These are phyloP conservation scores for Lacanobia wlatinum DNA, from an alignment of 2,888 invertebrate genomes.

Conservation along the genomic window DNA sequence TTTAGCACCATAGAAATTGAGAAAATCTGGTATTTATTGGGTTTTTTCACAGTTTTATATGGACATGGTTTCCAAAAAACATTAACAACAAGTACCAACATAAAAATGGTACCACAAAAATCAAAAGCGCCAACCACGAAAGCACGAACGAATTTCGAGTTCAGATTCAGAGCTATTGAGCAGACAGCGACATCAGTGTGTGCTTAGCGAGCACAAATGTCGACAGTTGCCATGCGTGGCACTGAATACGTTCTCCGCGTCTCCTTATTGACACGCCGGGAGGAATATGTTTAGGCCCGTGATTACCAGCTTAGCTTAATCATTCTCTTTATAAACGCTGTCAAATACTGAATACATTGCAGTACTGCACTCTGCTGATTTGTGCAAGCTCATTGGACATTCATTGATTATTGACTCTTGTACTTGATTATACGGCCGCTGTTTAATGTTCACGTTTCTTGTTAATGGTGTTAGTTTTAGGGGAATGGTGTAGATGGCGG, in stretches of 20 bases:
- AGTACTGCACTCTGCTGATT: constrained; percentile 37
- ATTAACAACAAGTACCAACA: neutral
- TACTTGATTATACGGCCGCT: constrained; percentile 28
- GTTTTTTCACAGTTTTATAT: neutral
- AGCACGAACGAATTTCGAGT: constrained; percentile 43
- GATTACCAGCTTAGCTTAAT: constrained; percentile 85
- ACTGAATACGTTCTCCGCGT: constrained; percentile 77
- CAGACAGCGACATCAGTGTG: constrained; percentile 67
- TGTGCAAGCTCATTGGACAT: constrained; percentile 61
- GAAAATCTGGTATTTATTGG: neutral
- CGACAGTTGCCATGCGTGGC: constrained; percentile 83
- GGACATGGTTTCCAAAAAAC: neutral
- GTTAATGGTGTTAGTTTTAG: constrained; percentile 23
- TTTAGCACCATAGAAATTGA: too few relatives aligned
- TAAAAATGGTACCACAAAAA: constrained; percentile 13
- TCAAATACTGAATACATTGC: constrained; percentile 49
- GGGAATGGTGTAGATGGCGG: neutral
- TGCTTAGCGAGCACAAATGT: constrained; percentile 74
- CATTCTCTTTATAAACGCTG: constrained; percentile 83
- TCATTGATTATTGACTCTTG: constrained; percentile 59
- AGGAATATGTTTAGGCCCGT: constrained; percentile 79
- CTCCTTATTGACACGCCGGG: constrained; percentile 76
- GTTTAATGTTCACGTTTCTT: constrained; percentile 29
- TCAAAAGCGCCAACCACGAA: constrained; percentile 7
- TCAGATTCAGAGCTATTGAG: constrained; percentile 57